A percentile compares a stretch with the other conserved stretches of the same genome.
These are phyloP conservation scores for Sclerurus mexicanus DNA, from an alignment of 2,113 vertebrate species.

Conservation along the genomic window DNA sequence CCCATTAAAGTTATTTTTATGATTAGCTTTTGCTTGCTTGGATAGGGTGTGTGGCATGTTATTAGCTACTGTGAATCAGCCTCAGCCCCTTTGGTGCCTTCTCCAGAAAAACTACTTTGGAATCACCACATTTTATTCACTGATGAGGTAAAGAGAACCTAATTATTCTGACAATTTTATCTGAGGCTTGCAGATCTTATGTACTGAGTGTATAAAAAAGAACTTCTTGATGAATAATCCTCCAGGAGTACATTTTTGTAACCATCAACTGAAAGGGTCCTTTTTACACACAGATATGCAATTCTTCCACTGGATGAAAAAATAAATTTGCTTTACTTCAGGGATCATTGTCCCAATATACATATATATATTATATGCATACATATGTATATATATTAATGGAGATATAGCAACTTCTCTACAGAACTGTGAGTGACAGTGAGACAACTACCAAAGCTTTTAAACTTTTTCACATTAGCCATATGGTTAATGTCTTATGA, in stretches of 20 bases:
- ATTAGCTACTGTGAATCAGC: conserved; percentile 21
- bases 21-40: background rate
- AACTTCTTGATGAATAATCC: conserved; percentile 44
- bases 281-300: background rate
- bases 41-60: background rate
- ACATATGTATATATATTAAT: background rate
- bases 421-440: background rate
- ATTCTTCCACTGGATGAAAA: conserved; percentile 24
- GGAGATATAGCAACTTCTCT: background rate
- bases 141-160: conserved; percentile 48
- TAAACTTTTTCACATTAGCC: background rate
- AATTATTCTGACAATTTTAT: conserved; percentile 72
- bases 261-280: conserved; percentile 23
- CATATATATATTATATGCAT: background rate
- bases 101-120: conserved; percentile 41
- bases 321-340: conserved; percentile 10
- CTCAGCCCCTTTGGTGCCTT: background rate
- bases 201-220: conserved; percentile 38
- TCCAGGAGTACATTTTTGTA: conserved; percentile 47
- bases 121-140: conserved; percentile 50
- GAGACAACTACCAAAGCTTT: background rate
- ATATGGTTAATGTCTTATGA: rapidly evolving
- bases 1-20: background rate
- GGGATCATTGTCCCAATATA: background rate
- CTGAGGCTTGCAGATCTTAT: conserved; percentile 63